These are phyloP conservation scores for Aphelocoma californica DNA, from an alignment of 2,797 vertebrate species.

Conservation along the genomic window DNA sequence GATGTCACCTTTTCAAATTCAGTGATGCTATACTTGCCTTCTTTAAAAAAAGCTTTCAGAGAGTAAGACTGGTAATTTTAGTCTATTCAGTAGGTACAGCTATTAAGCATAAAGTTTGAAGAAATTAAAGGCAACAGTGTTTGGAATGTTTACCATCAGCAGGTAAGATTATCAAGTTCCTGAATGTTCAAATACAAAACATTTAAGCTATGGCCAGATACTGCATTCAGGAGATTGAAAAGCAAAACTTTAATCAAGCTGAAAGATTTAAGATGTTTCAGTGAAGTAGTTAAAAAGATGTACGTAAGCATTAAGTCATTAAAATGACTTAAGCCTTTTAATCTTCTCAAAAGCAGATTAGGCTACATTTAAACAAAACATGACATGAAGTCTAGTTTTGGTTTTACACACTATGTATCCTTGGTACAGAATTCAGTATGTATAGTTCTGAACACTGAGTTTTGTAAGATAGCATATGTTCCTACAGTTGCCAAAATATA, in stretches of 20 bases:
- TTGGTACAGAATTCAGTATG: not conserved
- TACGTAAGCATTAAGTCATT: slow-evolving; percentile 54
- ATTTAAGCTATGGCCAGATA: not conserved
- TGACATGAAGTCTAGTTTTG: slow-evolving; percentile 7
- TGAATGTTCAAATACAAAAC: not conserved
- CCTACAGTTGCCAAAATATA: not conserved
- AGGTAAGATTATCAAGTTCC: not conserved
- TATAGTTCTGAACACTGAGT: not conserved
- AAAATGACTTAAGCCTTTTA: slow-evolving; percentile 21
- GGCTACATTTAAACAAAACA: slow-evolving; percentile 53
- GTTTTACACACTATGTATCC: not conserved
- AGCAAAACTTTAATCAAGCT: slow-evolving; percentile 40
- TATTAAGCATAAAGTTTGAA: not conserved
- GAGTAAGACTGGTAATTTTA: not conserved
- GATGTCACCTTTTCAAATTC: not conserved
- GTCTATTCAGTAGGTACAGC: not conserved
- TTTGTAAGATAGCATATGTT: rapidly evolving
- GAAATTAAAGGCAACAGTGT: not conserved
- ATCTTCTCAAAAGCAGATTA: slow-evolving; percentile 57
- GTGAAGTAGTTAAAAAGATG: slow-evolving; percentile 45
- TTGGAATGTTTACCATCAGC: not conserved
- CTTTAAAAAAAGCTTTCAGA: not conserved
- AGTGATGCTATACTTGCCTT: not conserved
- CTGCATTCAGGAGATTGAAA: not conserved
- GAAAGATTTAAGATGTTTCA: slow-evolving; percentile 34